These are phyloP conservation scores for Sylvia atricapilla DNA, from an alignment of 2,113 vertebrate genomes.

Conservation along the genomic window DNA sequence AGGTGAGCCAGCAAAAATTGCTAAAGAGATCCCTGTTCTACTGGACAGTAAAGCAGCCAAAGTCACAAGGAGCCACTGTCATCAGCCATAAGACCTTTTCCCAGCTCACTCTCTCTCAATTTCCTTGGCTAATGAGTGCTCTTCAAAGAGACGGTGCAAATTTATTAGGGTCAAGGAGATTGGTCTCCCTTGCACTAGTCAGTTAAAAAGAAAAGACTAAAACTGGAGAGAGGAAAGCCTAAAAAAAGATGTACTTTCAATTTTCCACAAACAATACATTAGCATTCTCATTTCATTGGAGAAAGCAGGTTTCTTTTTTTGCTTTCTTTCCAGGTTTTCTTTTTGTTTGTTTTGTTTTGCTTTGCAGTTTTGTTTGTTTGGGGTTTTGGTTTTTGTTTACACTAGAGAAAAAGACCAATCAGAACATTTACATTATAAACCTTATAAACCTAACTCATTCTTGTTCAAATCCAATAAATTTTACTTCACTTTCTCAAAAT, in stretches of 20 bases:
- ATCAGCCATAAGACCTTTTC: background rate
- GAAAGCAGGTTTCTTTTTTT: background rate
- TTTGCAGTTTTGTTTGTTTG: background rate
- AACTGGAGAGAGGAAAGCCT: background rate
- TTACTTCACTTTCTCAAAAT: background rate
- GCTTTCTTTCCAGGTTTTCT: background rate
- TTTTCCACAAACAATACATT: background rate
- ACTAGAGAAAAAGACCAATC: background rate
- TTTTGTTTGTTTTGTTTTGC: background rate
- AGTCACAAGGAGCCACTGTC: background rate
- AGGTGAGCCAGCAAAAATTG: background rate
- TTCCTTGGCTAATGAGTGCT: background rate
- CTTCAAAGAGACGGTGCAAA: background rate
- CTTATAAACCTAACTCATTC: background rate
- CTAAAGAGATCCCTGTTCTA: background rate
- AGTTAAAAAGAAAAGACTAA: background rate
- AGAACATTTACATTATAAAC: background rate
- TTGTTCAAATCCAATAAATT: background rate
- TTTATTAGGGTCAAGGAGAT: background rate
- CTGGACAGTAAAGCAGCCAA: background rate
- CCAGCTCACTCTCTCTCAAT: background rate
- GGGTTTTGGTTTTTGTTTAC: background rate
- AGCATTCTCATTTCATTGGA: background rate
- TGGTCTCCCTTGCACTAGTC: background rate
- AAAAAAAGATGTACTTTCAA: background rate